Percentiles rank a stretch among this genome's conserved stretches.
Evolutionary conservation across 2,888 invertebrate species (phyloP).

Genomic region (Acronicta alni): DNA sequence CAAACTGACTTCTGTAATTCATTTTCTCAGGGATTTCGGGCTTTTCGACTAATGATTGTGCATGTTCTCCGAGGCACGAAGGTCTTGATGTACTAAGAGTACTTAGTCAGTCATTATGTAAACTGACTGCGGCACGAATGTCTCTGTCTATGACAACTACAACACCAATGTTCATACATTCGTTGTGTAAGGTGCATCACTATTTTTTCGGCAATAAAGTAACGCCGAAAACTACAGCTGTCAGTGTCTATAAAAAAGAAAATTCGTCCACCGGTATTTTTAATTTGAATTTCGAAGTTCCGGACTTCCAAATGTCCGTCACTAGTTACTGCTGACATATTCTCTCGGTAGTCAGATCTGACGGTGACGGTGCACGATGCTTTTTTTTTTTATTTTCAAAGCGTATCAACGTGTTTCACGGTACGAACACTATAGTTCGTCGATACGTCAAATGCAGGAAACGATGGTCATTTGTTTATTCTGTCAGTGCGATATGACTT

Average conservation of each 20-base stretch:
- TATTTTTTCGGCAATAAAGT: too few species aligned
- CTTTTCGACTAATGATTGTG: too few species aligned
- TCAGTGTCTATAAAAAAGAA: neutral
- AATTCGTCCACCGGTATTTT: neutral
- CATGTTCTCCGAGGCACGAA: too few species aligned
- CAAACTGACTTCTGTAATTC: too few species aligned
- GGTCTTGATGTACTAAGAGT: too few species aligned
- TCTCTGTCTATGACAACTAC: too few species aligned
- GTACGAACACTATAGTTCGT: neutral
- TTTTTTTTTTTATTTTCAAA: neutral
- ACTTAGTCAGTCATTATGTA: too few species aligned
- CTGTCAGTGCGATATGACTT: neutral
- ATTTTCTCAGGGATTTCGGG: too few species aligned
- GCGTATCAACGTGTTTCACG: neutral
- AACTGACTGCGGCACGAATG: too few species aligned
- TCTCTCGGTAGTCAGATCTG: neutral
- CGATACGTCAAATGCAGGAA: constrained; percentile 25
- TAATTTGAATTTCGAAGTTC: neutral
- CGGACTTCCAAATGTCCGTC: neutral
- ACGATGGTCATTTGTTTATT: neutral
- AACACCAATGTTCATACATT: too few species aligned
- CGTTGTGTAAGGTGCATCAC: too few species aligned
- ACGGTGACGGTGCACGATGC: neutral
- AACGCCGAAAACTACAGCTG: too few species aligned
- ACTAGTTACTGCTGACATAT: constrained; percentile 1